Percentiles rank a stretch among this genome's conserved stretches.
These are phyloP conservation scores for Drosophila sordidula DNA, from an alignment of 2,888 invertebrate genomes.

Conservation along the genomic window DNA sequence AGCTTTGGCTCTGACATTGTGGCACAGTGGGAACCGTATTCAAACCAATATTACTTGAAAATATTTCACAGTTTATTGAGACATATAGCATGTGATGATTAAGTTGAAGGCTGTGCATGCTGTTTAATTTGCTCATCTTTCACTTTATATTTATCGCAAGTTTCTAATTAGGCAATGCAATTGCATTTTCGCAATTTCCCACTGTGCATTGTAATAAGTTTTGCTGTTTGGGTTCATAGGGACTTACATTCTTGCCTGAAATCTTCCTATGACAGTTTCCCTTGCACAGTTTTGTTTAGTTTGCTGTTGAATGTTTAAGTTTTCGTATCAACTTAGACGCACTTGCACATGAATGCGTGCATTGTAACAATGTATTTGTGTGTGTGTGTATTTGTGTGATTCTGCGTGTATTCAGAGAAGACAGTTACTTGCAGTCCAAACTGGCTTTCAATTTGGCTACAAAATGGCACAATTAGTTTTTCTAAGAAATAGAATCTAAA, in stretches of 20 bases:
- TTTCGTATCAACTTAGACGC: slow-evolving; percentile 72
- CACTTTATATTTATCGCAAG: neutral
- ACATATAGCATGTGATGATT: neutral
- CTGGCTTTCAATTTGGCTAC: slow-evolving; percentile 17
- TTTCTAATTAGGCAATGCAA: slow-evolving; percentile 4
- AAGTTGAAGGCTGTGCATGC: too few relatives aligned
- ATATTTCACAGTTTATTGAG: slow-evolving; percentile 6
- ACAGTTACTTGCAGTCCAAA: slow-evolving; percentile 7
- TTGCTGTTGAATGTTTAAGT: slow-evolving; percentile 76
- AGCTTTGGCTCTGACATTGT: slow-evolving; percentile 21
- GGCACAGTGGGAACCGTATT: slow-evolving; percentile 31
- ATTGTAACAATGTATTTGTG: slow-evolving; percentile 32
- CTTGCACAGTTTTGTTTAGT: slow-evolving; percentile 74
- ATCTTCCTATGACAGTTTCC: slow-evolving; percentile 75
- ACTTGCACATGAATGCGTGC: slow-evolving; percentile 67
- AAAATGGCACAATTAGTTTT: slow-evolving; percentile 33
- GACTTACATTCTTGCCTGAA: slow-evolving; percentile 71
- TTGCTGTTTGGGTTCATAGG: slow-evolving; percentile 58
- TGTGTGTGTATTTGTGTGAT: slow-evolving; percentile 5
- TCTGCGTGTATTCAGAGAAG: slow-evolving; percentile 25
- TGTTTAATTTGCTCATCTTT: slow-evolving; percentile 1
- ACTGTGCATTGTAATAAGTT: slow-evolving; percentile 62
- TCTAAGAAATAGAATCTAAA: slow-evolving; percentile 42
- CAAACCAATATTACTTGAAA: neutral
- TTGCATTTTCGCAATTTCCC: slow-evolving; percentile 13